These are phyloP conservation scores for Drosophila sproati DNA, from an alignment of 1,140 invertebrate genomes.

Conservation along the genomic window DNA sequence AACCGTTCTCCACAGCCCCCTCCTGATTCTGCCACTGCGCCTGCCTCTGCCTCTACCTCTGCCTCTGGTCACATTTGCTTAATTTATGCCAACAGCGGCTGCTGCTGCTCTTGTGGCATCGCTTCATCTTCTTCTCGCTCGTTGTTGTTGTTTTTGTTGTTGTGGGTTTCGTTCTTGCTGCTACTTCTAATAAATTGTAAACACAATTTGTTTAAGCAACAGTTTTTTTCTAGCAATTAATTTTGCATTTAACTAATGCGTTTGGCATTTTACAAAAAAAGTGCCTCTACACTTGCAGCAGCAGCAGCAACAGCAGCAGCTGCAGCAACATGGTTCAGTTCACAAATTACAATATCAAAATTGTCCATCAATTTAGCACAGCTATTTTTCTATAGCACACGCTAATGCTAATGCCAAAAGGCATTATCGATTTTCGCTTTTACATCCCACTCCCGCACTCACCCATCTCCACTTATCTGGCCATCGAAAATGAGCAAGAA, in stretches of 20 bases:
- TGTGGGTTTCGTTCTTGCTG: slow-evolving; percentile 1
- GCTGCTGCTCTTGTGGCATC: slow-evolving; percentile 25
- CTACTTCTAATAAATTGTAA: slow-evolving; percentile 69
- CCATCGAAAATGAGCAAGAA: not conserved
- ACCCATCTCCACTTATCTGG: not conserved
- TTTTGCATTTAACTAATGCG: slow-evolving; percentile 77
- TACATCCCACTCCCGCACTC: not conserved
- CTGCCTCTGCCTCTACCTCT: not conserved
- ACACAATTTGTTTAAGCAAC: slow-evolving; percentile 18
- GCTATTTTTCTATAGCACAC: slow-evolving; percentile 14
- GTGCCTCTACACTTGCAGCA: slow-evolving; percentile 14
- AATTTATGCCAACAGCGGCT: slow-evolving; percentile 68
- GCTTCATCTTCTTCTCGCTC: slow-evolving; percentile 5
- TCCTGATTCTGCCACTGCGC: not conserved
- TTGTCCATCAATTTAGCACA: slow-evolving; percentile 56
- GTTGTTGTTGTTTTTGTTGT: not conserved
- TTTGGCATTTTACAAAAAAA: slow-evolving; percentile 52
- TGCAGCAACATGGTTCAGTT: slow-evolving; percentile 22
- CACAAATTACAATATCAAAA: slow-evolving; percentile 74
- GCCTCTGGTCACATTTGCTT: slow-evolving; percentile 45
- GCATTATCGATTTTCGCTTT: slow-evolving; percentile 75
- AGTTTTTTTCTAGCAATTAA: slow-evolving; percentile 67
- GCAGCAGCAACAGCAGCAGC: too few species aligned
- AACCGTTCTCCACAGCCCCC: not conserved
- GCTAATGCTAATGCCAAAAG: slow-evolving; percentile 45